Percentiles rank a stretch among this genome's conserved stretches.
Evolutionary conservation across 2,888 invertebrate species (phyloP).

Genomic region (Panopea generosa): DNA sequence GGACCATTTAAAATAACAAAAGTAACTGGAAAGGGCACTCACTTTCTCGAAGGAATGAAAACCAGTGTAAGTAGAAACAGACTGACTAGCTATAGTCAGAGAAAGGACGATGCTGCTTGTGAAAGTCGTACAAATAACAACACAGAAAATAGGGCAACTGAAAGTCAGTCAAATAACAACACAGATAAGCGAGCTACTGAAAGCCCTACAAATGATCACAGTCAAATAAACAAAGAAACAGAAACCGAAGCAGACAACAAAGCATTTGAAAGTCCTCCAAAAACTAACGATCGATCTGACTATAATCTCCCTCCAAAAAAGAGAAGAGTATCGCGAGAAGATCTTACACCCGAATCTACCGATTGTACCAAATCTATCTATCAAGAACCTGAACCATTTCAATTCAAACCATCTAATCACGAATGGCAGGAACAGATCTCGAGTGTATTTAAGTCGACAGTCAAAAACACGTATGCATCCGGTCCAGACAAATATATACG

Average conservation of each 20-base stretch:
- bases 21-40: constrained; percentile 27
- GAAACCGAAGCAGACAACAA: constrained; percentile 18
- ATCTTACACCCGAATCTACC: constrained; percentile 20
- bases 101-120: constrained; percentile 19
- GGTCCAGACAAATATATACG: constrained; percentile 7
- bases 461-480: constrained; percentile 27
- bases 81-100: constrained; percentile 20
- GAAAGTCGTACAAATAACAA: constrained; percentile 21
- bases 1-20: constrained; percentile 25
- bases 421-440: constrained; percentile 32
- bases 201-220: constrained; percentile 1
- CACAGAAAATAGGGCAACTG: constrained; percentile 3
- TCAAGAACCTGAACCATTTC: constrained; percentile 26
- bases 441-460: constrained; percentile 19
- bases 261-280: constrained; percentile 18
- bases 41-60: constrained; percentile 29
- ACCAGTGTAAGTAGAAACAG: constrained; percentile 26
- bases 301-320: constrained; percentile 26
- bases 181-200: constrained; percentile 7
- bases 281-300: constrained; percentile 16
- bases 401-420: constrained; percentile 22
- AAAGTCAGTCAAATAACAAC: too few species aligned
- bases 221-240: constrained; percentile 13
- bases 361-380: constrained; percentile 19
- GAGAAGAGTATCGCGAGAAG: constrained; percentile 24